phyloP scores from a whole-genome alignment of 2,113 vertebrate species.

The Symphodus melops region DNA sequence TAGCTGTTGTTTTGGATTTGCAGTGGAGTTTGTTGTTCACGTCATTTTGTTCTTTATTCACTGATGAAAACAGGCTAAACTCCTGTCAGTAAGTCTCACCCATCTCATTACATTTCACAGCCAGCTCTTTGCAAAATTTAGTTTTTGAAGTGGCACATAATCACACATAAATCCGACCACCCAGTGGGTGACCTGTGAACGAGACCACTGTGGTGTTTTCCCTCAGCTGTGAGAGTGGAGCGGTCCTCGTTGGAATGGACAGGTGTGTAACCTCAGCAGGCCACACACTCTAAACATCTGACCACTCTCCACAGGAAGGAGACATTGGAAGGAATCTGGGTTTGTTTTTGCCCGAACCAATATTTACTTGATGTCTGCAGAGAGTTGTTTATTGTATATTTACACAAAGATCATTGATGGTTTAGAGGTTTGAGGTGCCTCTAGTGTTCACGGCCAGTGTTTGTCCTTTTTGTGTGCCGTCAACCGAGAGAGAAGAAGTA shows the following conservation, averaged over 20 bases:
- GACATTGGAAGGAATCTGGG: constrained; percentile 52
- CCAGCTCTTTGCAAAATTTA: constrained; percentile 13
- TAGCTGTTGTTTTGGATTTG: constrained; percentile 17
- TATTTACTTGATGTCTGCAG: constrained; percentile 64
- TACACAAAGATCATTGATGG: constrained; percentile 43
- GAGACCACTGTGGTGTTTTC: constrained; percentile 31
- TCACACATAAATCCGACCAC: constrained; percentile 11
- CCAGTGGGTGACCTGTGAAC: constrained; percentile 32
- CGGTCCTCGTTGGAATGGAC: constrained; percentile 45
- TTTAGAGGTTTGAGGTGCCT: constrained; percentile 54
- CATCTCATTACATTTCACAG: constrained; percentile 17
- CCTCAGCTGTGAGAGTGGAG: constrained; percentile 39
- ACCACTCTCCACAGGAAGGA: constrained; percentile 36
- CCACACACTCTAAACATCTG: constrained; percentile 72
- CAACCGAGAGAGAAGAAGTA: background rate
- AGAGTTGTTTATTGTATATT: constrained; percentile 65
- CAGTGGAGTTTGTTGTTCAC: background rate
- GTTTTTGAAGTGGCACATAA: constrained; percentile 32
- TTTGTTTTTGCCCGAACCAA: constrained; percentile 65
- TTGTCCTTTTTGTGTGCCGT: constrained; percentile 20
- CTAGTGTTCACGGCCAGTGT: constrained; percentile 24
- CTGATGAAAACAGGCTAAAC: constrained; percentile 23
- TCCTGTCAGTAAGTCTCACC: constrained; percentile 6
- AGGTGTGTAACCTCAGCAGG: constrained; percentile 72
- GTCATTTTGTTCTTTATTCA: constrained; percentile 8